A percentile compares a stretch with the other conserved stretches of the same genome.
Conservation (phyloP, 1,140 invertebrate species). For the Neodiprion virginianus region DNA sequence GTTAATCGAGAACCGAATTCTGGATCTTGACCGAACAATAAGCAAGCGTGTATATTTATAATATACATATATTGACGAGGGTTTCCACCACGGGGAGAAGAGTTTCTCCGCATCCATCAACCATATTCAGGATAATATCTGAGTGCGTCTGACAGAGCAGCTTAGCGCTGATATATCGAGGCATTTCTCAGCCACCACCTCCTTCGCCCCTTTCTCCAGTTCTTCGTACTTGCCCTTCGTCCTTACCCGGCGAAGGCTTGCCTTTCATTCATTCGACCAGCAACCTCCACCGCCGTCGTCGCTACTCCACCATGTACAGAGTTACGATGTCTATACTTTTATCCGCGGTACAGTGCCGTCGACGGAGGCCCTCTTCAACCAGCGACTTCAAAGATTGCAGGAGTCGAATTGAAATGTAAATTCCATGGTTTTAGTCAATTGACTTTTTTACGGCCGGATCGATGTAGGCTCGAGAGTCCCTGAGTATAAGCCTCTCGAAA, state of each 20-base stretch:
- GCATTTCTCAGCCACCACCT: conserved; percentile 38
- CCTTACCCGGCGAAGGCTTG: not conserved
- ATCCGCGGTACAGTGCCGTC: too few species aligned
- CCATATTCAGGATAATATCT: conserved; percentile 42
- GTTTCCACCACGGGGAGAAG: conserved; percentile 23
- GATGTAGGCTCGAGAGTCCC: too few species aligned
- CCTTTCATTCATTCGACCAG: not conserved
- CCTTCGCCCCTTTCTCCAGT: conserved; percentile 20
- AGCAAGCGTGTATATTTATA: not conserved
- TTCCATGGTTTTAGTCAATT: not conserved
- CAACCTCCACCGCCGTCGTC: not conserved
- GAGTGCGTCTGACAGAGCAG: conserved; percentile 38
- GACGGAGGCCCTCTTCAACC: too few species aligned
- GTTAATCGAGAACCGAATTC: too few species aligned
- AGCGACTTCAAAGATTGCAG: too few species aligned
- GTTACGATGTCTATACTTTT: not conserved
- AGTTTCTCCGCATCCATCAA: conserved; percentile 43
- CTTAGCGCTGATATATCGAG: conserved; percentile 42
- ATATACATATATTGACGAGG: not conserved
- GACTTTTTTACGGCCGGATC: not conserved
- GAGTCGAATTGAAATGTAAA: not conserved
- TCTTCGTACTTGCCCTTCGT: not conserved
- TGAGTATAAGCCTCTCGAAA: too few species aligned
- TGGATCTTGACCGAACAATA: too few species aligned
- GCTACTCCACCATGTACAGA: not conserved